phyloP scores from a whole-genome alignment of 1,140 invertebrate species.

The Macrocentrus cingulum region DNA sequence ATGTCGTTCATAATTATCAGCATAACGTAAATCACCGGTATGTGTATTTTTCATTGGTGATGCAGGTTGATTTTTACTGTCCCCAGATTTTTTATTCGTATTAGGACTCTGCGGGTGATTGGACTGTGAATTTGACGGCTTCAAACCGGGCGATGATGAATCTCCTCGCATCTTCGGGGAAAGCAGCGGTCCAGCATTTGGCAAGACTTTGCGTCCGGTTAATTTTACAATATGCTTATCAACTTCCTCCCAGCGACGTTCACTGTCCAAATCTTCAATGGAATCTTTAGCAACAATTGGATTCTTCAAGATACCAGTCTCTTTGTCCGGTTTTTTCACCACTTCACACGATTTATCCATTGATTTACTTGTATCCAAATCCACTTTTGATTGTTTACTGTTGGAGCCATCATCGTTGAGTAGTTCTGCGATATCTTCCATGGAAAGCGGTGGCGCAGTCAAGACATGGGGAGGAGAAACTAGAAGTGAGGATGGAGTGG shows the following conservation, averaged over 20 bases:
- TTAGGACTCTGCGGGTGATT: neutral
- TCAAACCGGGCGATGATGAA: conserved; percentile 12
- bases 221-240: conserved; percentile 36
- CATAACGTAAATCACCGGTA: conserved; percentile 33
- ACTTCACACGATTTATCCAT: conserved; percentile 3
- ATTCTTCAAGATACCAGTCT: conserved; percentile 9
- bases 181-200: neutral
- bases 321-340: conserved; percentile 9
- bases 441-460: conserved; percentile 37
- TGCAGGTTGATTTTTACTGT: conserved; percentile 21
- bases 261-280: conserved; percentile 31
- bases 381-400: neutral
- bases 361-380: neutral
- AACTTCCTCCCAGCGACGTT: conserved; percentile 36
- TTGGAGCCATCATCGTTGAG: conserved; percentile 32
- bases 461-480: conserved; percentile 36
- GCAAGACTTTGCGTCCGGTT: conserved; percentile 12
- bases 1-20: conserved; percentile 45
- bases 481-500: conserved; percentile 29
- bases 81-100: conserved; percentile 18
- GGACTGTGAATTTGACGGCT: conserved; percentile 2
- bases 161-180: conserved; percentile 1
- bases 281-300: conserved; percentile 10
- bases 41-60: conserved; percentile 18
- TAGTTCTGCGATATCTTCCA: conserved; percentile 41